Conservation (phyloP, 2,888 invertebrate species). For the Drosophila niveifrons region DNA sequence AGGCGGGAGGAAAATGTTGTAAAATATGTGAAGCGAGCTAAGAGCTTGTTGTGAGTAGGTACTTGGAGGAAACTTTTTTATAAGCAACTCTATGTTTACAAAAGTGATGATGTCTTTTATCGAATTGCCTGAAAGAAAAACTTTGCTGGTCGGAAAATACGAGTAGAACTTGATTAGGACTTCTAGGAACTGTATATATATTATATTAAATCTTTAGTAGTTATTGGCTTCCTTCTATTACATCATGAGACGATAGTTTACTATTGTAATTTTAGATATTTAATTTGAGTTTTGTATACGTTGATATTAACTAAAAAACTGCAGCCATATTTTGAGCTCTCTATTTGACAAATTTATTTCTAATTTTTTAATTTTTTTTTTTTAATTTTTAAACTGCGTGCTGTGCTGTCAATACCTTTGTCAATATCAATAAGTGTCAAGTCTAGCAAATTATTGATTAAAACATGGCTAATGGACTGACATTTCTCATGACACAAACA, state of each 20-base stretch:
- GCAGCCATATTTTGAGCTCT: not conserved
- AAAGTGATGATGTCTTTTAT: constrained; percentile 1
- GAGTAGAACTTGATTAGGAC: not conserved
- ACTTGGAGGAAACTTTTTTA: constrained; percentile 27
- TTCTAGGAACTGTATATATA: not conserved
- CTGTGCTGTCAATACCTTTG: constrained; percentile 24
- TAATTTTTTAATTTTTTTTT: not conserved
- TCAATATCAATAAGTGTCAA: constrained; percentile 35
- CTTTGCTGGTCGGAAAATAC: not conserved
- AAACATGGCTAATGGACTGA: constrained; percentile 6
- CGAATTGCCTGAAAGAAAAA: constrained; percentile 1
- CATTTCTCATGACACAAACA: not conserved
- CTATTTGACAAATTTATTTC: not conserved
- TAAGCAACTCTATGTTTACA: constrained; percentile 15
- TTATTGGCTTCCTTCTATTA: too few relatives aligned
- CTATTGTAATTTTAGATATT: not conserved
- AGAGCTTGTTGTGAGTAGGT: constrained; percentile 29
- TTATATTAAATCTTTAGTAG: not conserved
- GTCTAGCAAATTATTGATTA: constrained; percentile 3
- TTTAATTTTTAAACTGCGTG: not conserved
- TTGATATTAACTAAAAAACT: not conserved
- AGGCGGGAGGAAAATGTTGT: not conserved
- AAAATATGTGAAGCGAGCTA: constrained; percentile 16
- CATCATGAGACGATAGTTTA: too few relatives aligned
- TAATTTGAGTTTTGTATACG: not conserved